phyloP scores from a whole-genome alignment of 2,888 invertebrate genomes.

The Mythimna ferrago region DNA sequence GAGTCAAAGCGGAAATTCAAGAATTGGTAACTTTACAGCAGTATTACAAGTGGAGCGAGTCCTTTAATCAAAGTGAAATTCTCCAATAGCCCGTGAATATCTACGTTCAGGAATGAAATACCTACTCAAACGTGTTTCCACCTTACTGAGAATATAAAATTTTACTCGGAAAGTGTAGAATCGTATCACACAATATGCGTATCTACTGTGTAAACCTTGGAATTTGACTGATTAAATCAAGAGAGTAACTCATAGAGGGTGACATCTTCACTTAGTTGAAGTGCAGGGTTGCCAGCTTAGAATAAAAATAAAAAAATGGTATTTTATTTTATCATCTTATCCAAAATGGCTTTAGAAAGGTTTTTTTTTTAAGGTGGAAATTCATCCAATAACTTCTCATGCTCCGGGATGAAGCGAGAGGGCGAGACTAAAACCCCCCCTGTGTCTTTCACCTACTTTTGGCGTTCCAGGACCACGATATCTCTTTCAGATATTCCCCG shows the following conservation, averaged over 20 bases:
- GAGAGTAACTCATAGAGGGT: conserved; percentile 69
- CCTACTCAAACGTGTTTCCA: conserved; percentile 6
- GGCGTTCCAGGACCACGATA: no score
- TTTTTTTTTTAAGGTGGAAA: no score
- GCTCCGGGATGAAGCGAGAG: no score
- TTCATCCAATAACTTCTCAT: no score
- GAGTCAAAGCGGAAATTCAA: no score
- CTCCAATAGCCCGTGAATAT: conserved; percentile 5
- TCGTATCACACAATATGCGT: conserved; percentile 42
- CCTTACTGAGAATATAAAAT: conserved; percentile 41
- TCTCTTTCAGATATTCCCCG: no score
- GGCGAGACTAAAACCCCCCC: no score
- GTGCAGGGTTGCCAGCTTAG: conserved; percentile 55
- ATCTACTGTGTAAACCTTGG: conserved; percentile 51
- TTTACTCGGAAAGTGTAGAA: conserved; percentile 32
- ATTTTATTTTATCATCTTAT: no score
- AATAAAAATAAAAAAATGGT: background rate
- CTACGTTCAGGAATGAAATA: conserved; percentile 16
- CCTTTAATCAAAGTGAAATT: conserved; percentile 23
- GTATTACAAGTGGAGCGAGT: background rate
- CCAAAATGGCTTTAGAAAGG: no score
- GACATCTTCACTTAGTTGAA: conserved; percentile 60
- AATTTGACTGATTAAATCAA: conserved; percentile 80
- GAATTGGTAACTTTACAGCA: background rate
- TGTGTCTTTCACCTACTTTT: no score